Evolutionary conservation across 2,113 vertebrate genomes (phyloP).

Genomic region (Bagarius yarrelli): DNA sequence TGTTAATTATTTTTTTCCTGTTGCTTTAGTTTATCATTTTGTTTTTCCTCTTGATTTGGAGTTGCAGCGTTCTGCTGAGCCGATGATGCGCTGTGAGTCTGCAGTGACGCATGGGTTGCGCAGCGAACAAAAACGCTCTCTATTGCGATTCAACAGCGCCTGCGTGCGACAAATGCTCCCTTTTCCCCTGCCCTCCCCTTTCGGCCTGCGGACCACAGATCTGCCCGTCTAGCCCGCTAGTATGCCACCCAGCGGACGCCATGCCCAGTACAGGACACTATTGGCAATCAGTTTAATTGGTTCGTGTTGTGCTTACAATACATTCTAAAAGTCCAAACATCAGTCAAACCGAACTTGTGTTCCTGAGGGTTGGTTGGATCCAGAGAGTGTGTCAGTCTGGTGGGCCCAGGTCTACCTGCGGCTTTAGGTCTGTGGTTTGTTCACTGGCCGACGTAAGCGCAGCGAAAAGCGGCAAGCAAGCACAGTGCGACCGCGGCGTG

Average conservation of each 20-base stretch:
- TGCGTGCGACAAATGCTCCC: conserved; percentile 61
- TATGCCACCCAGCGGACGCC: conserved; percentile 63
- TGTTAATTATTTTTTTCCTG: conserved; percentile 78
- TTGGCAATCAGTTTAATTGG: conserved; percentile 37
- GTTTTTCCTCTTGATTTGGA: conserved; percentile 96
- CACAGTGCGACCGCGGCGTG: conserved; percentile 47
- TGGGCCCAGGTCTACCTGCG: conserved; percentile 55
- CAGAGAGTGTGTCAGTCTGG: conserved; percentile 69
- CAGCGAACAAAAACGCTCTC: conserved; percentile 78
- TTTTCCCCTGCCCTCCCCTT: conserved; percentile 48
- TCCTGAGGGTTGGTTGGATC: conserved; percentile 53
- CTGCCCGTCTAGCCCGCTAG: conserved; percentile 55
- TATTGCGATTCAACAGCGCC: conserved; percentile 70
- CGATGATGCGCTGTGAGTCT: conserved; percentile 98
- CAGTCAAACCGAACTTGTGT: conserved; percentile 4
- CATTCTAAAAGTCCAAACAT: neutral
- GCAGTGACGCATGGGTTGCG: conserved; percentile 99
- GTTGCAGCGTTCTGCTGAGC: conserved; percentile 97
- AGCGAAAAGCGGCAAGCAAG: conserved; percentile 55
- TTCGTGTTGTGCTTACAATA: neutral
- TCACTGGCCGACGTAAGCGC: conserved; percentile 55
- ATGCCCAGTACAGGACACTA: conserved; percentile 46
- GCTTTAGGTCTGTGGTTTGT: conserved; percentile 67
- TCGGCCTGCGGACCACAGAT: conserved; percentile 47
- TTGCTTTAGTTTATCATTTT: conserved; percentile 65